Conservation (phyloP, 2,797 vertebrate genomes). For the Lithobates pipiens region DNA sequence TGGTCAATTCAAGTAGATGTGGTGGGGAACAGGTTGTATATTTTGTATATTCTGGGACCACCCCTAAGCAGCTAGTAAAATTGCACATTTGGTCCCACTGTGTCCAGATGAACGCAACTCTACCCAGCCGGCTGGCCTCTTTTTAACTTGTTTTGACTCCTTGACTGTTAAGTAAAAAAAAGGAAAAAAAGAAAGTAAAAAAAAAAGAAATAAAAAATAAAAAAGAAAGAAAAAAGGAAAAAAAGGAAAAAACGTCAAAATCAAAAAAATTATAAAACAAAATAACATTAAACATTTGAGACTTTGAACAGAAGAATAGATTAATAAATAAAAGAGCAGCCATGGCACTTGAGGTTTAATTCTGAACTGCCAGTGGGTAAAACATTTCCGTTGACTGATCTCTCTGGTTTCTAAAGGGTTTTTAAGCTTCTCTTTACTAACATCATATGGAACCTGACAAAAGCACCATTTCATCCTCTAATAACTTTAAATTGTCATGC, state of each 20-base stretch:
- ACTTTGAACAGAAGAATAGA: constrained; percentile 64
- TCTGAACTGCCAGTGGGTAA: constrained; percentile 70
- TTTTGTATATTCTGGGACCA: constrained; percentile 82
- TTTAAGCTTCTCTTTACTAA: constrained; percentile 63
- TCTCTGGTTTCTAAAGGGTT: constrained; percentile 62
- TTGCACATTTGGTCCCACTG: constrained; percentile 69
- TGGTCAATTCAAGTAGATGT: constrained; percentile 77
- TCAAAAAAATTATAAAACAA: constrained; percentile 22
- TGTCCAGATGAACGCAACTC: constrained; percentile 74
- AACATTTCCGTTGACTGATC: constrained; percentile 31
- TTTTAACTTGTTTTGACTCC: constrained; percentile 79
- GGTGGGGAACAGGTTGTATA: constrained; percentile 78
- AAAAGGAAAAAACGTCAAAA: constrained; percentile 61
- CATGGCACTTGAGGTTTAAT: constrained; percentile 76
- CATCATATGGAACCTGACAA: constrained; percentile 71
- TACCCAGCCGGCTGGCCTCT: constrained; percentile 76
- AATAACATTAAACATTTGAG: constrained; percentile 66
- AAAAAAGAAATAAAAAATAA: constrained; percentile 56
- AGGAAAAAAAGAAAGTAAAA: constrained; percentile 57
- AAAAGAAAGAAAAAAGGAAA: constrained; percentile 7
- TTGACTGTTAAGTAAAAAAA: constrained; percentile 81
- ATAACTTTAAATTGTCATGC: constrained; percentile 56
- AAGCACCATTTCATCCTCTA: constrained; percentile 48
- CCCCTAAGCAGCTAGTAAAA: constrained; percentile 74
- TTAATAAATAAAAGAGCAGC: constrained; percentile 64